Evolutionary conservation across 2,888 invertebrate genomes (phyloP), one percentile per base, ranked within the genome.

Genomic region (Agriopis marginaria): DNA sequence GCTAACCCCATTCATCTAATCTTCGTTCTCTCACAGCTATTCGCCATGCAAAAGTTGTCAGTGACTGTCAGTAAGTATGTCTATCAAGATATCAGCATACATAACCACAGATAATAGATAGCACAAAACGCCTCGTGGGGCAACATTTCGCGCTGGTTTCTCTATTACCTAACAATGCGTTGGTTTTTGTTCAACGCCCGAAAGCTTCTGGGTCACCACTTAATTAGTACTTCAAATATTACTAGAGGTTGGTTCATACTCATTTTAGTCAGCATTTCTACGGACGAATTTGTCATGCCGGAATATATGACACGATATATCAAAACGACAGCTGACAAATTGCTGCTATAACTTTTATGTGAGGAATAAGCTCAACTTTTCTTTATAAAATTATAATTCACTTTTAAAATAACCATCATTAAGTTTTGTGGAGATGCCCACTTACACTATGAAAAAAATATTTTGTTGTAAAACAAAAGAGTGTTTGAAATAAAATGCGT

Each of bases 91-190:
- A 65, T 51, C 42, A 23, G 14, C 49, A 55, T 51, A 23, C 53
- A 68, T 61, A 67, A 51, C 62, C 47, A 44, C 45, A 71, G 66
- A 73, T 71, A 70, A 70, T 56, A 71, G 64, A 69, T 72, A 75
- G 54, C 65, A 66, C 82, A 83, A 81, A 76, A 72, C 60, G 45
- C 63, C 12, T 12, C 68, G 71, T 87, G 87, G 76, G 79, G 89
- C 85, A 89, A 89, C 67, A 77, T 77, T 79, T 78, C 74, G 82
- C 76, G 79, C 83, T 81, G 84, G 87, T 91, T 91, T 89, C 90
- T 83, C 87, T 81, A 74, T 92, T 92, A 90, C 91, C 85, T 87
- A 89, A 92, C 83, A 78, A 80, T 77, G 77, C 79, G 81, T 78
- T 80, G 82, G 82, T 78, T 81, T 79, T 80, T 79, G 75, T 69